Conservation (phyloP, 2,888 invertebrate genomes). For the Volucella bombylans region DNA sequence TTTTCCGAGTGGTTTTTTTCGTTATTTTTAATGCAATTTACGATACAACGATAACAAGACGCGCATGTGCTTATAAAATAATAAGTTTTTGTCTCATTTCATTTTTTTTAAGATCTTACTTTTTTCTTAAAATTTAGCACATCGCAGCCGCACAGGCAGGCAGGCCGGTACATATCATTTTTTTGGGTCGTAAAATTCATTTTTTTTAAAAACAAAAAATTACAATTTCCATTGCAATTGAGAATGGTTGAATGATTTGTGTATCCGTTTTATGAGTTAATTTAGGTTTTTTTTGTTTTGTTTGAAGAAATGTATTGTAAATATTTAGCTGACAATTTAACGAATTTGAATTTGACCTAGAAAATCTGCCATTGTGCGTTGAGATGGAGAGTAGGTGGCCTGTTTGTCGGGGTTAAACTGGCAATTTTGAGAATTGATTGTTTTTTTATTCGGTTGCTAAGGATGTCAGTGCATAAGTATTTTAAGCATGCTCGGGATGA, state of each 20-base stretch:
- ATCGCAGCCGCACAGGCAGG: constrained; percentile 27
- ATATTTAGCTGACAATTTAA: constrained; percentile 38
- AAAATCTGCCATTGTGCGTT: background rate
- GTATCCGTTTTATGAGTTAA: constrained; percentile 25
- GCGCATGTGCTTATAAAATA: constrained; percentile 45
- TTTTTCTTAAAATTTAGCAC: constrained; percentile 39
- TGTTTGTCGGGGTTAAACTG: no score
- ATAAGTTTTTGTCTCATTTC: constrained; percentile 32
- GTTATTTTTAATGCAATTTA: constrained; percentile 52
- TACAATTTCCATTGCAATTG: constrained; percentile 52
- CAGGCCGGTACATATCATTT: constrained; percentile 8
- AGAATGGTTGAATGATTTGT: constrained; percentile 37
- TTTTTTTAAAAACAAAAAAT: constrained; percentile 1
- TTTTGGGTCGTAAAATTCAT: constrained; percentile 28
- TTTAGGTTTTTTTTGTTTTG: background rate
- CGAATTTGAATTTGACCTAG: constrained; percentile 49
- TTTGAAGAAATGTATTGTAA: constrained; percentile 16
- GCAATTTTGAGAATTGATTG: no score
- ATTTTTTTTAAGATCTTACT: constrained; percentile 24
- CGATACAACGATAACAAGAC: constrained; percentile 67
- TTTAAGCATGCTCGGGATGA: no score
- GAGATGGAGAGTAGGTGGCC: no score
- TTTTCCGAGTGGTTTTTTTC: constrained; percentile 29
- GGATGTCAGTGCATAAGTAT: no score
- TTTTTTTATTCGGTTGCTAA: no score